Evolutionary conservation across 2,888 invertebrate genomes (phyloP), one percentile per base, ranked within the genome.

Genomic region (Artemia sinica): DNA sequence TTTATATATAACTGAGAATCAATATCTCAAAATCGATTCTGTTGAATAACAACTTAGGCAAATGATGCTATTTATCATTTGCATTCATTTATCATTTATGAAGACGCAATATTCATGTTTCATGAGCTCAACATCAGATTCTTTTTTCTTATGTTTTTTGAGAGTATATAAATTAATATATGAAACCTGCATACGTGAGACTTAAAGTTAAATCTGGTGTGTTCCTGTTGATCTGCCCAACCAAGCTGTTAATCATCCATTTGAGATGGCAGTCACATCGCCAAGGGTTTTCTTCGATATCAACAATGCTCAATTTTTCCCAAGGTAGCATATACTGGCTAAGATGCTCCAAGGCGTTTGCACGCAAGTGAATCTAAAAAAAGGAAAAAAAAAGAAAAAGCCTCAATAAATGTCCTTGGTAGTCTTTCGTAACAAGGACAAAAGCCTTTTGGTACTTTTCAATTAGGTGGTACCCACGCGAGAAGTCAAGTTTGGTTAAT

Each of bases 271-370:
- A 86, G 71, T 79, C 76, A 74, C 86, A 86, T 71, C 79, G 77
- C 81, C 85, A 84, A 1, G 84, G 85, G 76, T 85, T 85, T 72
- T 78, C 78, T 78, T 84, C 84, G 6, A 84, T 75, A 75, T 84
- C 80, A 0, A 82, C 78, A 8, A 79, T 79, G 1, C 73, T 73
- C 8, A 79, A 73, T 0, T 75, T 72, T 0, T 77, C 73, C 79
- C 80, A 81, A 67, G 77, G 76, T 1, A 80, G 74, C n/a, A 82
- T 74, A 4, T 76, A 74, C 69, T 75, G 75, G 0, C 82, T 76
- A 0, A 84, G 73, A 1, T 73, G 74, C 0, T 78, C 77, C 11
- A 84, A 73, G 67, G 79, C 80, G 75, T 84, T 84, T 74, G 80
- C 80, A 74, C 82, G 82, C 71, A 84, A 75, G 74, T 84, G 83